Percentiles rank a stretch among this genome's conserved stretches.
Conservation (phyloP, 2,797 vertebrate species). For the Rhabdophis nuchalis region DNA sequence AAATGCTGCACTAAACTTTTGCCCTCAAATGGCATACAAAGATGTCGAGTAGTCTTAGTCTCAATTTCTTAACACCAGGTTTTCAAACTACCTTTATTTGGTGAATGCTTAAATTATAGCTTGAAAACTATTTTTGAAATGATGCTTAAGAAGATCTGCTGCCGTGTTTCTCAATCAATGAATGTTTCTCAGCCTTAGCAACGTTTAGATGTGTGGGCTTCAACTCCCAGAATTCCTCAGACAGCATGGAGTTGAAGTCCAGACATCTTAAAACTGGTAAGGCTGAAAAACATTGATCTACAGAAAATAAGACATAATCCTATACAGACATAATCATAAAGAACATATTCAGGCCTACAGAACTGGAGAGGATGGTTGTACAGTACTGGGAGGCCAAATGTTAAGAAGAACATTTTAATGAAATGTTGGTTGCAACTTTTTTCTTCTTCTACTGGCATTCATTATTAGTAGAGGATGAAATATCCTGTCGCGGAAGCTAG, state of each 20-base stretch:
- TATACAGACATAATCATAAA: background rate
- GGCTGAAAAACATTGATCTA: background rate
- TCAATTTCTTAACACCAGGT: background rate
- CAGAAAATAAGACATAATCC: background rate
- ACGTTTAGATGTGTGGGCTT: background rate
- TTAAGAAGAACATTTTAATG: background rate
- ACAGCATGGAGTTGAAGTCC: background rate
- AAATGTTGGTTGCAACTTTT: background rate
- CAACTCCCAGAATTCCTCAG: background rate
- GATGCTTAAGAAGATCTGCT: background rate
- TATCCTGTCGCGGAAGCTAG: background rate
- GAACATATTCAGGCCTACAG: background rate
- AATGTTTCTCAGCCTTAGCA: background rate
- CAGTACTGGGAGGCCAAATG: background rate
- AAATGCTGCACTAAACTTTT: background rate
- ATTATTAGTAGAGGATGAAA: background rate
- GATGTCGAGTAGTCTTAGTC: background rate
- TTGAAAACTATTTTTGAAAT: background rate
- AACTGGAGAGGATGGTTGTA: background rate
- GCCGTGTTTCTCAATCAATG: background rate
- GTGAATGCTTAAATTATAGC: background rate
- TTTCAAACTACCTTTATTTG: background rate
- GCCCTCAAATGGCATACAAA: background rate
- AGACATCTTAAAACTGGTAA: background rate
- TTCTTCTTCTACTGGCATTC: background rate